Conservation (phyloP, 2,888 invertebrate species). For the Meteorus colon region DNA sequence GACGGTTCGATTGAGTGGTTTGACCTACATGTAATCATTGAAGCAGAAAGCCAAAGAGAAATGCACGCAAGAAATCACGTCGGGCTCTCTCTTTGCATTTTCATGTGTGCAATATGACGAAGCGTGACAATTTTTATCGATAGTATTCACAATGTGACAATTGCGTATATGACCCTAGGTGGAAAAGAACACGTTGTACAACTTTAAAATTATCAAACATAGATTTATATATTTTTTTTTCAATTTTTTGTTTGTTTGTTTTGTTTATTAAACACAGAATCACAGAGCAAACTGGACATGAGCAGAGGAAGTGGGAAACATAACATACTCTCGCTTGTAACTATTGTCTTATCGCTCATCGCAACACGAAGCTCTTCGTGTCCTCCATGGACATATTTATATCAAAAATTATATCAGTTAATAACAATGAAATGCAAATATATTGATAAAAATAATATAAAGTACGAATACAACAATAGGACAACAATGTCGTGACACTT, state of each 20-base stretch:
- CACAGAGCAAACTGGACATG: slow-evolving; percentile 72
- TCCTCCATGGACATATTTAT: not conserved
- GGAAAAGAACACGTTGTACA: slow-evolving; percentile 43
- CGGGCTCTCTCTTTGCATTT: slow-evolving; percentile 8
- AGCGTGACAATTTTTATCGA: slow-evolving; percentile 5
- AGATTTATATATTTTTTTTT: slow-evolving; percentile 55
- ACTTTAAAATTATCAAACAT: slow-evolving; percentile 60
- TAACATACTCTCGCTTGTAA: slow-evolving; percentile 56
- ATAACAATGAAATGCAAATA: not conserved
- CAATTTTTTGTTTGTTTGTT: slow-evolving; percentile 43
- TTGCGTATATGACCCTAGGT: not conserved
- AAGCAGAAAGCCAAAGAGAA: slow-evolving; percentile 28
- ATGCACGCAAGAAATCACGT: slow-evolving; percentile 11
- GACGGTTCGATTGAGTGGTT: slow-evolving; percentile 52
- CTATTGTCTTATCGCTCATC: slow-evolving; percentile 33
- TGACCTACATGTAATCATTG: slow-evolving; percentile 47
- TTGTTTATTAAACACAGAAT: slow-evolving; percentile 71
- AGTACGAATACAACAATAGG: slow-evolving; percentile 30
- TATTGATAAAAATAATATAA: slow-evolving; percentile 41
- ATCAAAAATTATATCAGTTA: slow-evolving; percentile 12
- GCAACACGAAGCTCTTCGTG: slow-evolving; percentile 29
- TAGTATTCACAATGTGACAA: not conserved
- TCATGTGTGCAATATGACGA: not conserved
- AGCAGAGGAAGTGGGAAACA: slow-evolving; percentile 64
- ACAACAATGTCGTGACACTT: slow-evolving; percentile 41